Base-by-base conservation (phyloP, 2,888 invertebrate genomes). In the Andrena chrysosceles region DNA sequence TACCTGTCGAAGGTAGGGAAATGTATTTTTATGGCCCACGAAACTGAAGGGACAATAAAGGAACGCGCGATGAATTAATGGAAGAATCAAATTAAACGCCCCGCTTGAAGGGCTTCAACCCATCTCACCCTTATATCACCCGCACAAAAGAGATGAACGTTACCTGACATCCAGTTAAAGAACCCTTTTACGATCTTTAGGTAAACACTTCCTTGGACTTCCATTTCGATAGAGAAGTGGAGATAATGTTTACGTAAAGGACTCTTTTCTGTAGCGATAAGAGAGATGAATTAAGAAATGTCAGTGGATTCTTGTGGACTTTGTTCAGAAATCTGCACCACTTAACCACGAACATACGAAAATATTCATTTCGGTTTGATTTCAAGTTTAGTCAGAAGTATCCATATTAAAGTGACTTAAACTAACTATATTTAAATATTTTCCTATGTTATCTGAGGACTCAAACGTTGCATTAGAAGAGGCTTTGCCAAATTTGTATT, bases 11-110 rank as follows among this genome's bases (percentile, higher is more conserved):
- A n/a, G 3, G 3, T 8, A 31, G n/a, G n/a, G 8, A 13, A 60
- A 33, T n/a, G n/a, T 33, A 26, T 56, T 16, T 29, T 13, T 16
- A 59, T 29, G 10, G 31, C 31, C 6, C 5, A 54, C 59, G 26
- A 29, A 59, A 29, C 13, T 10, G 31, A 29, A 56, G 54, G 54
- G 20, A 8, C 7, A 59, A 26, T 29, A 29, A 60, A 2, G 8
- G 29, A n/a, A n/a, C 8, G 16, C 71, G 67, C 70, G 80, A 85
- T 73, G 75, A 73, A 86, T 86, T 88, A 84, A 49, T 60, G 56
- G 6, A 63, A 59, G 29, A 33, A 7, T 60, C n/a, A 67, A 10
- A 20, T n/a, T 29, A 54, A 35, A 84, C 60, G 59, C 64, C 52
- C 69, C 62, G 69, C 64, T 49, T 66, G 66, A 35, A 56, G 56